Conservation (phyloP, 2,888 invertebrate genomes). For the Drosophila lutescens region DNA sequence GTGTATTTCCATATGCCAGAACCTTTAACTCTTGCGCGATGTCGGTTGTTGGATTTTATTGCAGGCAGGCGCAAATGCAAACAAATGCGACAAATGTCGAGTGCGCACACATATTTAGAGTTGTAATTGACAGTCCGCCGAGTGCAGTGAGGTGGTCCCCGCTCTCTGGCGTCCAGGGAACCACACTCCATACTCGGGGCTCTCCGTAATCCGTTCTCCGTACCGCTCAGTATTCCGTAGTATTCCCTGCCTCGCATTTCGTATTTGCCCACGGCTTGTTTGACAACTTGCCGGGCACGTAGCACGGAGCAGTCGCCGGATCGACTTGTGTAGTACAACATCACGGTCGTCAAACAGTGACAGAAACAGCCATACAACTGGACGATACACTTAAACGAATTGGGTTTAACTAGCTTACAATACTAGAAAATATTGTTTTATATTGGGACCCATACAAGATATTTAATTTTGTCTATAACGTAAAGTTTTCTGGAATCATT, state of each 20-base stretch:
- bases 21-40: conserved; percentile 54
- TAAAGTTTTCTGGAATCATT: too few species aligned
- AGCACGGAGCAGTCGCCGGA: conserved; percentile 70
- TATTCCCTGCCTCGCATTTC: conserved; percentile 8
- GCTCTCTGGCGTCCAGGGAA: conserved; percentile 32
- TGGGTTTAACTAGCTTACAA: background rate
- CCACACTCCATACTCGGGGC: background rate
- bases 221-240: conserved; percentile 10
- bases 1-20: conserved; percentile 42
- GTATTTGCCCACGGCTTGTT: conserved; percentile 70
- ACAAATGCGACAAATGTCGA: conserved; percentile 64
- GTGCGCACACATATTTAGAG: conserved; percentile 54
- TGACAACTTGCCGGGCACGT: conserved; percentile 73
- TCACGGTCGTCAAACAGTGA: conserved; percentile 65
- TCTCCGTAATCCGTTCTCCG: conserved; percentile 17
- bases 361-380: conserved; percentile 24
- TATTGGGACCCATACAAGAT: too few species aligned
- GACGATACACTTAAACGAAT: conserved; percentile 6
- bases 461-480: too few species aligned
- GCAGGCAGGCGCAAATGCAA: conserved; percentile 73
- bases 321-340: conserved; percentile 70
- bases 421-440: background rate
- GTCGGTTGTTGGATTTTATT: conserved; percentile 72
- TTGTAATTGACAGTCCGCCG: conserved; percentile 42
- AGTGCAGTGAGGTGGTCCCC: conserved; percentile 52